Conservation (phyloP, 2,113 vertebrate genomes). For the Martes martes region DNA sequence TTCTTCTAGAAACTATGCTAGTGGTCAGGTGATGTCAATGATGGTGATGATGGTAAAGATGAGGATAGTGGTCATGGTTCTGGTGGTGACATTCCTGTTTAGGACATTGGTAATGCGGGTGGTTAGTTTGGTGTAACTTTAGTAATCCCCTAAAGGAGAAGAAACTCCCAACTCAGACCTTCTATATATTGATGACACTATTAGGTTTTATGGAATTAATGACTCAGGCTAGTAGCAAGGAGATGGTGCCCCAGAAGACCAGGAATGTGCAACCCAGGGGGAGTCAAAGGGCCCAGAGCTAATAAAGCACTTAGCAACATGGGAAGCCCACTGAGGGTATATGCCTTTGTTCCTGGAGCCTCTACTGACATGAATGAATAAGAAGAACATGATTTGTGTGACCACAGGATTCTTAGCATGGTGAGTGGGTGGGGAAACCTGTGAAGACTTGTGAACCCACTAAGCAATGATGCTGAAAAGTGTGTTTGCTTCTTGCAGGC, state of each 20-base stretch:
- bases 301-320: not conserved
- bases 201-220: not conserved
- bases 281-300: no score
- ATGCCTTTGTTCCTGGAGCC: not conserved
- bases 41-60: no score
- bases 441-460: not conserved
- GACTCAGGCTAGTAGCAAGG: not conserved
- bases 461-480: not conserved
- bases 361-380: not conserved
- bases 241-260: not conserved
- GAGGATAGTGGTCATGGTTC: not conserved
- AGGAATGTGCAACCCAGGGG: not conserved
- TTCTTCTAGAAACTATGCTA: not conserved
- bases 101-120: not conserved
- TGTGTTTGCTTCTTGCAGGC: not conserved
- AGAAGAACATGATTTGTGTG: not conserved
- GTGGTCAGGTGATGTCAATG: not conserved
- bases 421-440: not conserved
- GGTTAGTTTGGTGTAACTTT: not conserved
- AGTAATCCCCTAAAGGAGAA: not conserved
- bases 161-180: not conserved
- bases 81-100: not conserved
- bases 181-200: not conserved
- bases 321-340: not conserved
- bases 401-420: not conserved